Evolutionary conservation across 2,888 invertebrate species (phyloP), one percentile per base, ranked within the genome.

Genomic region (Ochropleura leucogaster): DNA sequence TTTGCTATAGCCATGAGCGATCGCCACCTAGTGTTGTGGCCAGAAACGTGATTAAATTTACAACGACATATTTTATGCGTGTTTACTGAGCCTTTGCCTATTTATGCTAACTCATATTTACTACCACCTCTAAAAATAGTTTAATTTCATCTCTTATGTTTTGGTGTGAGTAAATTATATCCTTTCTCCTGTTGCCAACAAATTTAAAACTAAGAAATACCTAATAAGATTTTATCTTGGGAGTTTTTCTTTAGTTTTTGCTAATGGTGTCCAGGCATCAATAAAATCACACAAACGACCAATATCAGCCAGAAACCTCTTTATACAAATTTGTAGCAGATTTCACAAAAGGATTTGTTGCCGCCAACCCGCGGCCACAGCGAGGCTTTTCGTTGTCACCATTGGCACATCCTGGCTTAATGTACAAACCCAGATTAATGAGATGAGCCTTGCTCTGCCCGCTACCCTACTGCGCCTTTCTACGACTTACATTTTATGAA

Each of bases 341-440:
- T 93, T 92, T 92, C 91, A 88, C 92, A 89, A 92, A 93, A 94
- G 95, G 96, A 95, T 96, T 96, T 95, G 91, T 88, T 84, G 88
- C 75, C 86, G 88, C 85, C 90, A 90, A 90, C 90, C 92, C 90
- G 89, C 90, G 91, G 90, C 90, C 93, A 90, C 89, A 89, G 89
- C 90, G 88, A 92, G 94, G 95, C 93, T 95, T 95, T 92, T 86
- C 91, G 88, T 88, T 95, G 95, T 95, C 95, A 94, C 93, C 94
- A 94, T 94, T 89, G 94, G 95, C 93, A 93, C 92, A 93, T 93
- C 93, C 93, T 91, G 91, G 96, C 95, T 96, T 96, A 95, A 92
- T 92, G 91, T 90, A 84, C 92, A 94, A 92, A 92, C 96, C 94
- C 94, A 93, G 96, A 96, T 96, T 96, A 96, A 95, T 94, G 93